Evolutionary conservation across 1,140 invertebrate species (phyloP).

Genomic region (Heliconius hermathena): DNA sequence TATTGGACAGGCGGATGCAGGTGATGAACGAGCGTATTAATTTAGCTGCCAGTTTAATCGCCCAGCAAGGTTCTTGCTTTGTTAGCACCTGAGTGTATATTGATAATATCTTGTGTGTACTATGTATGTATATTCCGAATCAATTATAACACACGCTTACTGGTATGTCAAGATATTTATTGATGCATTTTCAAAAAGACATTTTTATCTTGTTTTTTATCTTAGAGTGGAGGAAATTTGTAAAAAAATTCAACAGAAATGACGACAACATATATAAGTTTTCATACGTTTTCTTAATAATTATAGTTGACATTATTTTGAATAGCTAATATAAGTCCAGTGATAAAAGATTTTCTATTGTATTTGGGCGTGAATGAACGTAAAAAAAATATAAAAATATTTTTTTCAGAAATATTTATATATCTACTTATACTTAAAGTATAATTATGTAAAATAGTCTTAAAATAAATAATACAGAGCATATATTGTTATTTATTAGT

Average conservation of each 20-base stretch:
- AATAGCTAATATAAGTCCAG: too few relatives aligned
- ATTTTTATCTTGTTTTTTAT: too few relatives aligned
- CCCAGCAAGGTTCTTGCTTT: slow-evolving; percentile 17
- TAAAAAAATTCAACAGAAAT: too few relatives aligned
- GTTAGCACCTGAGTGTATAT: neutral
- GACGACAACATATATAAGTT: too few relatives aligned
- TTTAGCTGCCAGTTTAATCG: slow-evolving; percentile 18
- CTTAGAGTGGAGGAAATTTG: too few relatives aligned
- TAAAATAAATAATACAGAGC: neutral
- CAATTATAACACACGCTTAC: neutral
- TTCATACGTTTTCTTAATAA: too few relatives aligned
- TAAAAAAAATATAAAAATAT: neutral
- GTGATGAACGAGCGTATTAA: slow-evolving; percentile 21
- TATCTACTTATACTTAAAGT: neutral
- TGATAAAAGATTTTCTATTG: too few relatives aligned
- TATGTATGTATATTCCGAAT: neutral
- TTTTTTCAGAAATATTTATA: neutral
- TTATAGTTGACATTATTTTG: too few relatives aligned
- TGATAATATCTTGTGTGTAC: neutral
- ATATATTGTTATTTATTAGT: neutral
- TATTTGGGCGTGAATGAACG: too few relatives aligned
- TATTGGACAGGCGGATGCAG: slow-evolving; percentile 12
- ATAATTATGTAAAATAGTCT: neutral
- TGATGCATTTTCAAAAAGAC: too few relatives aligned
- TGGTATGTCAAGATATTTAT: too few relatives aligned